Base-by-base conservation (phyloP, 2,113 vertebrate species). In the Opisthocomus hoazin region DNA sequence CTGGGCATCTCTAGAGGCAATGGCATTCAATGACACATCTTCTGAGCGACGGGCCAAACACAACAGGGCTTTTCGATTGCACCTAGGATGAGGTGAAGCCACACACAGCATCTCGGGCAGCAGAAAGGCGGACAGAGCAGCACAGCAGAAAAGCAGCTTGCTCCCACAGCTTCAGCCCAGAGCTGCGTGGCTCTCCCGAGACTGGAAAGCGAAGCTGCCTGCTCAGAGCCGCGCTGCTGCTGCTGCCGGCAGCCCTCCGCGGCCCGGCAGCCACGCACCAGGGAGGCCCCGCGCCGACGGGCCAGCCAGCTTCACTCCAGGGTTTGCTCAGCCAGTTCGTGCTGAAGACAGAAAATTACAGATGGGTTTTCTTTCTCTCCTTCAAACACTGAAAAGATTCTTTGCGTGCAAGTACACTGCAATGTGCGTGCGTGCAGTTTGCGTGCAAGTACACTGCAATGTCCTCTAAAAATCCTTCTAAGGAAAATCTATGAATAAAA, bases 1-100 rank as follows among this genome's bases (percentile, higher is more conserved):
- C 24, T 46, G 91, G 89, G 78, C 90, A 87, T 94, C 87, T 87
- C 83, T 32, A 85, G 93, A 73, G 85, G 65, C 87, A 95, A 96
- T 37, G 46, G 79, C 81, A 12, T 36, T 77, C 91, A 90, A 37
- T 87, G 83, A 34, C 78, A 92, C 80, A 65, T 80, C 58, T 14
- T 48, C 41, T 41, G 76, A 96, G 37, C 20, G 80, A 91, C 92
- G 88, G 74, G 7, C 32, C 39, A 74, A 78, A 54, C 79, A 90
- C 83, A 95, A 96, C 95, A 66, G 73, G 26, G 23, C 69, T 69
- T 78, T 21, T 30, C 77, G 68, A 2, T 48, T 34, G 77, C 51
- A 27, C 51, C 63, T 57, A 46, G 21, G 77, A 48, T 91, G 65
- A 71, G 54, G 45, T 61, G 68, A 60, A 82, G 45, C n/a, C 80